Base-by-base conservation (phyloP, 2,888 invertebrate genomes). In the Seira ritae region DNA sequence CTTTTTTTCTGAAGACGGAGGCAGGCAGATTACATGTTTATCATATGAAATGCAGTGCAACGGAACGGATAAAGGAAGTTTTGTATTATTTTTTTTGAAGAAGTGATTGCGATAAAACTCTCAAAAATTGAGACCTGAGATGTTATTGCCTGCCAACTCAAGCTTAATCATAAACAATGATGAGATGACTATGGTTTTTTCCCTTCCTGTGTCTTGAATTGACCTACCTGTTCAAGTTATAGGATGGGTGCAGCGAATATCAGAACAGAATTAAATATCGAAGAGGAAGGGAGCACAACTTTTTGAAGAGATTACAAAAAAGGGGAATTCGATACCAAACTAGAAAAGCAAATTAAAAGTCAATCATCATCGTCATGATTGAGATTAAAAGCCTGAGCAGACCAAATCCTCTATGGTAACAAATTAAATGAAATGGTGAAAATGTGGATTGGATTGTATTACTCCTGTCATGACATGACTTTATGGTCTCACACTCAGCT, bases 311-410 rank as follows among this genome's bases (percentile, higher is more conserved):
- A 62, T 62, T 62, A 31, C 31, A 31, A 62, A 62, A 62, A 62
- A n/a, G 4, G 62, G 62, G 62, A 22, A 62, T 20, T 62, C 20
- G 62, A 62, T 62, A 19, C n/a, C 22, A 10, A 19, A 65, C 75
- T 65, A 77, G 77, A 76, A 71, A 82, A 76, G 22, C 81, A 81
- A 81, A 81, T 81, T 81, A 81, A 82, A 77, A 77, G 82, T 82
- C 82, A 82, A 82, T 82, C 82, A 74, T 69, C 62, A 19, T 69
- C 8, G 23, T 70, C 23, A 55, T 50, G 24, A n/a, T 46, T 69
- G 12, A 23, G n/a, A 70, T 15, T 31, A n/a, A n/a, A n/a, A n/a
- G n/a, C n/a, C n/a, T n/a, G n/a, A n/a, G n/a, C n/a, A n/a, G n/a
- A n/a, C n/a, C n/a, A n/a, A n/a, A n/a, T n/a, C n/a, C n/a, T n/a